Evolutionary conservation across 2,888 invertebrate genomes (phyloP), one percentile per base, ranked within the genome.

Genomic region (Prenolepis imparis): DNA sequence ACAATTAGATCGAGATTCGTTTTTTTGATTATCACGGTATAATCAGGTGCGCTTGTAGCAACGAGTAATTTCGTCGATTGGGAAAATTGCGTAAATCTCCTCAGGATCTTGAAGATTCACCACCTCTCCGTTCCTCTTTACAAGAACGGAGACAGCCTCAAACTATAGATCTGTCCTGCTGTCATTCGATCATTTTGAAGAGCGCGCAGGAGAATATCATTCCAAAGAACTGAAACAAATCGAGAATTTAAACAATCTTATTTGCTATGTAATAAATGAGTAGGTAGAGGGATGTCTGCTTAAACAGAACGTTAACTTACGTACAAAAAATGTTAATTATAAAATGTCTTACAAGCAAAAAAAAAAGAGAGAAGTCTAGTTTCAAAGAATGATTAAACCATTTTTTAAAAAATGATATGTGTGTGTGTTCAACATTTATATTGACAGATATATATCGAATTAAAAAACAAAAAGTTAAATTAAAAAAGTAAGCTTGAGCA

Each of bases 191-290:
- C 96, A 98, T 97, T 94, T 97, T 97, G 95, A 98, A 98, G 90
- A 98, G 96, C 82, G 97, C 97, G 94, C 98, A 98, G 3, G 98
- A 97, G 93, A 98, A 97, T 93, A 98, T 96, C 96, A 98, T 96
- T 82, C 98, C 98, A 93, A 98, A 96, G 89, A 98, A 95, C 98
- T 98, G 96, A 85, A 96, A 94, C 93, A 88, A 88, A 83, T 84
- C 85, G 70, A 67, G 0, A 63, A 63, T 52, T 36, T 66, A 36
- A 52, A 9, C 0, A 15, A 32, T 18, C 0, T n/a, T 28, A 28
- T 4, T 57, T 66, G 18, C 8, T 64, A 41, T 32, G 21, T 24
- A 66, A 36, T 28, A 39, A n/a, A n/a, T 0, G 18, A 74, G 32
- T 32, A 21, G 0, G 11, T 28, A 28, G n/a, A 1, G 11, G 6